Evolutionary conservation across 2,113 vertebrate genomes (phyloP).

Genomic region (Mellivora capensis): DNA sequence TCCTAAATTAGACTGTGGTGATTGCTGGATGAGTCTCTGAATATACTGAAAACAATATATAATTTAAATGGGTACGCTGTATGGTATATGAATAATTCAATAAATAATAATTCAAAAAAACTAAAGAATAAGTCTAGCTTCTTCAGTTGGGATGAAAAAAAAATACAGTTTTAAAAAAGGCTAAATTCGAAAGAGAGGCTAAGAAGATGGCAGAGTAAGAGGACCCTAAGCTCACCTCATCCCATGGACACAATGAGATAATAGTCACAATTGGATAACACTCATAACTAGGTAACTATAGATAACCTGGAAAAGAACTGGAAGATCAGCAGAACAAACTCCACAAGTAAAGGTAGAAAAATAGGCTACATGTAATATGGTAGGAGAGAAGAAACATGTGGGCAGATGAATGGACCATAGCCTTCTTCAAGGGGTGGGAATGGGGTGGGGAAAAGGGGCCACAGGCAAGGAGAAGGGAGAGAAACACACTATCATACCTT

Average conservation of each 20-base stretch:
- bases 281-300: background rate
- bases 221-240: background rate
- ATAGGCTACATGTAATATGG: background rate
- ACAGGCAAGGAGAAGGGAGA: background rate
- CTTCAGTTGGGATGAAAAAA: background rate
- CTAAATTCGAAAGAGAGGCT: background rate
- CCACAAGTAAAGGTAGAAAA: background rate
- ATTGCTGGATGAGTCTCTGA: background rate
- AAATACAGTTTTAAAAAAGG: background rate
- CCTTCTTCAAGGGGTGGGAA: background rate
- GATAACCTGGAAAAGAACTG: background rate
- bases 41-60: background rate
- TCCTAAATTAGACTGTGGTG: background rate
- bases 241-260: background rate
- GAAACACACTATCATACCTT: background rate
- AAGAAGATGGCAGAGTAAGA: background rate
- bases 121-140: background rate
- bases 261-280: background rate
- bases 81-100: background rate
- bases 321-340: background rate
- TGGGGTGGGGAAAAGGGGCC: background rate
- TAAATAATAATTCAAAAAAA: background rate
- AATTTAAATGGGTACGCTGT: background rate
- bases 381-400: background rate
- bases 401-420: background rate